Evolutionary conservation across 2,113 vertebrate species (phyloP), one percentile per base, ranked within the genome.

Genomic region (Neodontobutis hainanensis): DNA sequence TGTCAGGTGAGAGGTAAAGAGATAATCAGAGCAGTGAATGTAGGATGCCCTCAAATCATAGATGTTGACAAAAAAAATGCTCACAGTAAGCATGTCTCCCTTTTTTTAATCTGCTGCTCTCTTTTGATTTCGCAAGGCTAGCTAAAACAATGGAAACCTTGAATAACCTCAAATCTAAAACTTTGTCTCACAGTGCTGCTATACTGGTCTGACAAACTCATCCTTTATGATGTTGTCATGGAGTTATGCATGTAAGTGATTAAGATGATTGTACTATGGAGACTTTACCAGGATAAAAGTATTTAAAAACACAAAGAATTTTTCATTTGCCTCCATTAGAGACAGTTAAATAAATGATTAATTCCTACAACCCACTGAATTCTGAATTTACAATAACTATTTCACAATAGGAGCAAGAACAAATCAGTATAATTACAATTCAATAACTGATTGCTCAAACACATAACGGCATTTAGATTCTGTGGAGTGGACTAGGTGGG

Each of bases 381-480:
- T 34, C 16, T 71, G 63, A 63, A 72, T 73, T 36, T 61, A 49
- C 32, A 73, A 80, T 70, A 42, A 67, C 35, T 52, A 76, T 57
- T 77, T 75, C 58, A 71, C 70, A 81, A 59, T 57, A 32, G 27
- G 36, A 42, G 42, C 53, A 75, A 66, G 78, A 73, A 67, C 42
- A 40, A 87, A 86, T 85, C 64, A 57, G 48, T 77, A 52, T 71
- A 81, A 86, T 86, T 53, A 73, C 61, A 75, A 68, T 63, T 44
- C 65, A 61, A 76, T 42, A 77, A 75, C 56, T 68, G 70, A 80
- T 78, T 79, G 71, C 64, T 65, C 68, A 75, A 60, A 83, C 61
- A 67, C 19, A 67, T 38, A 75, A 69, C 50, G 50, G 45, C 16
- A 4, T 36, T 68, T 52, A 0, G 27, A 32, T 57, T 45, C 38